These are phyloP conservation scores for Boulengeromyrus knoepffleri DNA, from an alignment of 2,113 vertebrate genomes.

Conservation along the genomic window DNA sequence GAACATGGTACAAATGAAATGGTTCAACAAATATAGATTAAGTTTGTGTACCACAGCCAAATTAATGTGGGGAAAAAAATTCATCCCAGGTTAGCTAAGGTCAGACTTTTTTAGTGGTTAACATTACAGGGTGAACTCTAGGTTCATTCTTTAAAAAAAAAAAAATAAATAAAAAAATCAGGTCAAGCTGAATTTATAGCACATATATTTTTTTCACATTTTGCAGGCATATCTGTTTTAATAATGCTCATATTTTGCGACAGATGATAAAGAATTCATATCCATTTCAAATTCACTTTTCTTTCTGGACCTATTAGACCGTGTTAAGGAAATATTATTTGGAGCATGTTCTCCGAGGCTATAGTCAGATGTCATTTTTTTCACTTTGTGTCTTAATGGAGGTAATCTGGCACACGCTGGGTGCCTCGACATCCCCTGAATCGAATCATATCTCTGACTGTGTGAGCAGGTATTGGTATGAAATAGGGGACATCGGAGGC, in stretches of 20 bases:
- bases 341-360: slow-evolving; percentile 43
- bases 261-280: slow-evolving; percentile 49
- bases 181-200: not conserved
- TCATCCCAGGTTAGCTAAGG: not conserved
- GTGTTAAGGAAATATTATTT: slow-evolving; percentile 48
- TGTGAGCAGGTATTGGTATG: slow-evolving; percentile 38
- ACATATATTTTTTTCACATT: slow-evolving; percentile 7
- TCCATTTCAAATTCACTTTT: slow-evolving; percentile 45
- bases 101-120: not conserved
- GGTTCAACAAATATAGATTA: not conserved
- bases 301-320: slow-evolving; percentile 42
- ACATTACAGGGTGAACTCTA: not conserved
- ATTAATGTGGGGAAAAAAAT: not conserved
- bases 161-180: not conserved
- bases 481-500: slow-evolving; percentile 35
- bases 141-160: not conserved
- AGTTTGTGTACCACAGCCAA: not conserved
- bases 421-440: slow-evolving; percentile 40
- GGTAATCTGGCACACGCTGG: slow-evolving; percentile 39
- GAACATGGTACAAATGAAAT: not conserved
- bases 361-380: slow-evolving; percentile 38
- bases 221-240: slow-evolving; percentile 28
- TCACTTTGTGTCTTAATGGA: slow-evolving; percentile 42
- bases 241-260: slow-evolving; percentile 42
- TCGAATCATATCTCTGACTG: slow-evolving; percentile 42